These are phyloP conservation scores for Scarus forsteni DNA, from an alignment of 2,797 vertebrate species.

Conservation along the genomic window DNA sequence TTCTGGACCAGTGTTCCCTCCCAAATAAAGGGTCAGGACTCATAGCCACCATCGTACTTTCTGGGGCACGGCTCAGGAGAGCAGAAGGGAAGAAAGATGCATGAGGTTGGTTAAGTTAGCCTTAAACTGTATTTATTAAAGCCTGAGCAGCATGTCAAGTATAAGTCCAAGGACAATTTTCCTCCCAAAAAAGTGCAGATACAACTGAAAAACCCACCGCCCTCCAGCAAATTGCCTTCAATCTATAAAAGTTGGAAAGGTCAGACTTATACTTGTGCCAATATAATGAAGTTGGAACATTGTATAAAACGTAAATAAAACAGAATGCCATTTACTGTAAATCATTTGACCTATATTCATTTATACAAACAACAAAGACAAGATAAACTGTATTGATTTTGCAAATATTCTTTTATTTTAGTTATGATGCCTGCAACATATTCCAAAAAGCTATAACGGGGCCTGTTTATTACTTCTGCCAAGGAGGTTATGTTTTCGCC, in stretches of 20 bases:
- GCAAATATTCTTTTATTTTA: too few species aligned
- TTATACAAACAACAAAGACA: background rate
- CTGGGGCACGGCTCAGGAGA: constrained; percentile 71
- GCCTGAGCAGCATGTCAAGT: background rate
- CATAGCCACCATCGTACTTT: constrained; percentile 46
- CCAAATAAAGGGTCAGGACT: constrained; percentile 68
- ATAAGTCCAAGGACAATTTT: constrained; percentile 14
- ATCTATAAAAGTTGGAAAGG: constrained; percentile 2
- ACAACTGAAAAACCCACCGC: background rate
- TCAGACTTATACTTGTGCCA: background rate
- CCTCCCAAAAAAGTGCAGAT: background rate
- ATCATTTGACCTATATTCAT: too few species aligned
- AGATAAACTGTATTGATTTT: background rate
- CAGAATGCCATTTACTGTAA: too few species aligned
- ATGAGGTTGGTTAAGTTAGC: constrained; percentile 28
- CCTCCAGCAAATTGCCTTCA: background rate
- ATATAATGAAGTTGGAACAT: background rate
- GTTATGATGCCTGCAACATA: too few species aligned
- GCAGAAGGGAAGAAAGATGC: constrained; percentile 28
- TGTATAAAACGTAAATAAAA: too few species aligned
- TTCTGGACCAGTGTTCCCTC: constrained; percentile 55
- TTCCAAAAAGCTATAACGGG: too few species aligned
- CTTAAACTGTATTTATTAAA: constrained; percentile 19
- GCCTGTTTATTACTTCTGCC: too few species aligned
- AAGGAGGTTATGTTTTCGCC: too few species aligned